Conservation (phyloP, 1,140 invertebrate genomes). For the Rhopalosiphum padi region DNA sequence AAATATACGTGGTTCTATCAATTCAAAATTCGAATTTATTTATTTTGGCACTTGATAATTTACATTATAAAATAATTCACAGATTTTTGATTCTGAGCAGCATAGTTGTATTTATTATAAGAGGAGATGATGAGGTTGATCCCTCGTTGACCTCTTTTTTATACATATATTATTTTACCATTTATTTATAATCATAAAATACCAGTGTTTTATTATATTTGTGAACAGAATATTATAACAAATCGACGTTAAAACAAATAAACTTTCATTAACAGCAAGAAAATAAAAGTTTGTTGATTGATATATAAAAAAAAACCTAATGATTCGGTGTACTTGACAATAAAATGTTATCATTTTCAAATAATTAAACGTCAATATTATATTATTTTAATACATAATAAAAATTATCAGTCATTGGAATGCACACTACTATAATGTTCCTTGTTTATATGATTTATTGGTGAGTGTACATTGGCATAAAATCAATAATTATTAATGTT, state of each 20-base stretch:
- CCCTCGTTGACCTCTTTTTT: not conserved
- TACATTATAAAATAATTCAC: not conserved
- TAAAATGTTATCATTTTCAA: not conserved
- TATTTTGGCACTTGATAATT: not conserved
- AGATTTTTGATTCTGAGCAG: not conserved
- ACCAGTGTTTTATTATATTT: not conserved
- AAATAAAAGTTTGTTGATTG: not conserved
- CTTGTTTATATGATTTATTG: constrained; percentile 17
- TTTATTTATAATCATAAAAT: not conserved
- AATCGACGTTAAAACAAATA: not conserved
- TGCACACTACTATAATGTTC: not conserved
- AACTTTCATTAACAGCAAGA: not conserved
- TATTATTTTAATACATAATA: constrained; percentile 6
- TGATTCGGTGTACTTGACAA: not conserved
- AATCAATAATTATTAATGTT: constrained; percentile 19
- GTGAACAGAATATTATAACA: not conserved
- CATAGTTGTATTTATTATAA: not conserved
- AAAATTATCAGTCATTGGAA: constrained; percentile 5
- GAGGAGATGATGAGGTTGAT: not conserved
- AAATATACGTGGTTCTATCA: not conserved
- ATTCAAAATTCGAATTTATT: not conserved
- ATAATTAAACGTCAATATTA: not conserved
- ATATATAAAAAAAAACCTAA: not conserved
- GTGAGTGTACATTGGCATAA: not conserved
- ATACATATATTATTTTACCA: not conserved